Conservation (phyloP, 2,113 vertebrate species). For the Hemiprocne comata region DNA sequence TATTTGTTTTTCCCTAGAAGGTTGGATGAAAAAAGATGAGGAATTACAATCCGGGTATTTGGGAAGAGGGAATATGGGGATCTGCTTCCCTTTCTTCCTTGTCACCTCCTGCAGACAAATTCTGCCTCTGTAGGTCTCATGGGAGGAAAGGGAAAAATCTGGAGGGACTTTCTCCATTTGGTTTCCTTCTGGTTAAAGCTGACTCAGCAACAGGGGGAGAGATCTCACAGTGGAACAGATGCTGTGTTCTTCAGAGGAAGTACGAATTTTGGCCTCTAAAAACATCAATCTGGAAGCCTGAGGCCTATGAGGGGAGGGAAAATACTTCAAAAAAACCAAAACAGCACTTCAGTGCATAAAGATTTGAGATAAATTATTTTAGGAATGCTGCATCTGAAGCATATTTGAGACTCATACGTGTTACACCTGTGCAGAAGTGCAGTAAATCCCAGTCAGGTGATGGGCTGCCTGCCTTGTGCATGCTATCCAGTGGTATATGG, state of each 20-base stretch:
- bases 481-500: not conserved
- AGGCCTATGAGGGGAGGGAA: not conserved
- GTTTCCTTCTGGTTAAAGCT: not conserved
- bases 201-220: not conserved
- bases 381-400: not conserved
- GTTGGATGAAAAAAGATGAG: not conserved
- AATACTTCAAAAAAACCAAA: not conserved
- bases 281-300: not conserved
- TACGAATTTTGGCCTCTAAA: not conserved
- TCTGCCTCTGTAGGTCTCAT: not conserved
- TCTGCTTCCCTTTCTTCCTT: not conserved
- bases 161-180: not conserved
- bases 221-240: not conserved
- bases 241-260: not conserved
- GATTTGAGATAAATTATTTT: not conserved
- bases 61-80: not conserved
- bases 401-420: accelerated
- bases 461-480: not conserved
- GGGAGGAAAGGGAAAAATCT: not conserved
- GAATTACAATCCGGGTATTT: not conserved
- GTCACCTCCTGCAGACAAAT: not conserved
- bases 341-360: not conserved
- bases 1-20: not conserved
- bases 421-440: not conserved
- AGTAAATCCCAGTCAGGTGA: not conserved